Conservation (phyloP, 2,797 vertebrate species). For the Orestias chungarensis region DNA sequence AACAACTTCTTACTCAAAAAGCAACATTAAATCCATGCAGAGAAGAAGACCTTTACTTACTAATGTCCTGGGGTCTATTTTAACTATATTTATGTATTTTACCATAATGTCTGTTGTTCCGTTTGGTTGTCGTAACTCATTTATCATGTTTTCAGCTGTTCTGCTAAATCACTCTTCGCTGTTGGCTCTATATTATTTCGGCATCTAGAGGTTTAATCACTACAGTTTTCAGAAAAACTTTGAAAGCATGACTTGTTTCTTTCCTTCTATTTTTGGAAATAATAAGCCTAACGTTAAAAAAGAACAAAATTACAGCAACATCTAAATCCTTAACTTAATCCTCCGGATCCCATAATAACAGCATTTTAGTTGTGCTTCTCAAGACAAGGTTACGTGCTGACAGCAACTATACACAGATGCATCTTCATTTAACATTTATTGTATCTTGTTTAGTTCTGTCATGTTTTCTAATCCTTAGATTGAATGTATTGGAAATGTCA, state of each 20-base stretch:
- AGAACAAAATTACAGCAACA: background rate
- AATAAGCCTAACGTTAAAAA: background rate
- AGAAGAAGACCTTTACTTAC: background rate
- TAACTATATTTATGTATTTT: background rate
- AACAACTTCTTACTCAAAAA: background rate
- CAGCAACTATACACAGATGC: too few relatives aligned
- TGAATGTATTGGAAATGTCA: background rate
- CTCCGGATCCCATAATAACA: background rate
- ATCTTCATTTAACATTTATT: background rate
- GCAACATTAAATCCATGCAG: background rate
- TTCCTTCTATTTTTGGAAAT: background rate
- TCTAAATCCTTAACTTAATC: too few relatives aligned
- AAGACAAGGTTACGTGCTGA: background rate
- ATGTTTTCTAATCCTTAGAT: background rate
- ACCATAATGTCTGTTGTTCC: background rate
- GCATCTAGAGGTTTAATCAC: background rate
- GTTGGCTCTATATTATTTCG: background rate
- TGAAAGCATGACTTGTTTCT: background rate
- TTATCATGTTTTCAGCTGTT: background rate
- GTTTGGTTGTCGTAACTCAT: background rate
- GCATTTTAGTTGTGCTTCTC: background rate
- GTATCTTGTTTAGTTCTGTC: background rate
- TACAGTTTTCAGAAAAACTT: background rate
- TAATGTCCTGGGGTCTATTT: background rate
- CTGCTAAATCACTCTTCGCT: background rate